A percentile compares a stretch with the other conserved stretches of the same genome.
phyloP scores from a whole-genome alignment of 2,888 invertebrate species.

The Catocala nupta region DNA sequence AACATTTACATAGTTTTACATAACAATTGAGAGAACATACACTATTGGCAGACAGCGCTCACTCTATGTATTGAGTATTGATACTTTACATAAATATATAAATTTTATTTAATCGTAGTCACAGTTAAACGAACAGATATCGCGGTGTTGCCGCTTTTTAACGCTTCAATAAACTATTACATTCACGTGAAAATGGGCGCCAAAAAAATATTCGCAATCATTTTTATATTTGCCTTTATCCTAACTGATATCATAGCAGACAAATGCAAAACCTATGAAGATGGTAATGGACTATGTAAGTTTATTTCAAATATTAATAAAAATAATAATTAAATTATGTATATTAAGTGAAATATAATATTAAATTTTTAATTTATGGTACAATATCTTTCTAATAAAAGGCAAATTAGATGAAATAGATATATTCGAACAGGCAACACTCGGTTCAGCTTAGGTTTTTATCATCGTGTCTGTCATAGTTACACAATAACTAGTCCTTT shows the following conservation, averaged over 20 bases:
- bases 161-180: constrained; percentile 47
- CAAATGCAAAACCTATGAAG: constrained; percentile 44
- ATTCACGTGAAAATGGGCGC: constrained; percentile 48
- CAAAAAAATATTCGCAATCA: constrained; percentile 39
- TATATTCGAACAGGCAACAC: too few species aligned
- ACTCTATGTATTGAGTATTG: background rate
- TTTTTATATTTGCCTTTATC: constrained; percentile 42
- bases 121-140: constrained; percentile 40
- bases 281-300: constrained; percentile 55
- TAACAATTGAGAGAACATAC: background rate
- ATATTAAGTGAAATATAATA: too few species aligned
- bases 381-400: too few species aligned
- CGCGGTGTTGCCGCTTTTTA: constrained; percentile 39
- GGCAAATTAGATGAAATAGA: too few species aligned
- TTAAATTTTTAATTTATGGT: background rate
- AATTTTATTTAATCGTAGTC: constrained; percentile 44
- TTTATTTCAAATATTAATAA: constrained; percentile 8
- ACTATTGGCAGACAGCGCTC: background rate
- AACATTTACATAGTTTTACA: too few species aligned
- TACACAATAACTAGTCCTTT: too few species aligned
- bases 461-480: too few species aligned
- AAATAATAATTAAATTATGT: background rate
- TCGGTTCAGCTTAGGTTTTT: too few species aligned
- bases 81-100: constrained; percentile 24
- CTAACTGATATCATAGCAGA: constrained; percentile 39